Conservation (phyloP, 2,888 invertebrate species). For the Aquatica leii region DNA sequence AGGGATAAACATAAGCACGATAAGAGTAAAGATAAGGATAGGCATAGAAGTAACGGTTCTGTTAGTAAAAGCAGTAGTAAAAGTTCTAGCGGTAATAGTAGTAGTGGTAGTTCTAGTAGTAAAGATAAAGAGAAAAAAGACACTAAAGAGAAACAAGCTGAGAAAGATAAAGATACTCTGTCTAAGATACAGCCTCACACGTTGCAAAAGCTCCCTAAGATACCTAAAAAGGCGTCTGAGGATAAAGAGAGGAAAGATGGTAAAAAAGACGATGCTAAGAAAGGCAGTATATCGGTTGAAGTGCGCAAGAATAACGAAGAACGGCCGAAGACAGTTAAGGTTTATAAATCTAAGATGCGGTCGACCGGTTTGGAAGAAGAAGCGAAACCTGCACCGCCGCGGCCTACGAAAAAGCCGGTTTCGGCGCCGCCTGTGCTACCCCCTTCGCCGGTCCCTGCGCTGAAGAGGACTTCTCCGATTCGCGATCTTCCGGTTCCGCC, state of each 20-base stretch:
- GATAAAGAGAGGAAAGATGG: slow-evolving; percentile 56
- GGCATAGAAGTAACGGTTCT: slow-evolving; percentile 46
- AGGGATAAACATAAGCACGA: slow-evolving; percentile 50
- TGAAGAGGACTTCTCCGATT: slow-evolving; percentile 56
- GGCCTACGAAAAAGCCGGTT: slow-evolving; percentile 68
- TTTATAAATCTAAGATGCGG: slow-evolving; percentile 89
- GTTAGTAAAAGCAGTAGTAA: slow-evolving; percentile 43
- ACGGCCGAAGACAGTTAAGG: slow-evolving; percentile 90
- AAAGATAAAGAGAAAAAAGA: slow-evolving; percentile 61
- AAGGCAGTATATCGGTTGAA: slow-evolving; percentile 84
- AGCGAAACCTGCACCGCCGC: slow-evolving; percentile 83
- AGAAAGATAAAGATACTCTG: slow-evolving; percentile 74
- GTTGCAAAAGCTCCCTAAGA: slow-evolving; percentile 78
- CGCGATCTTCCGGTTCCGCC: slow-evolving; percentile 62
- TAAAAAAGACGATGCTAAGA: slow-evolving; percentile 66
- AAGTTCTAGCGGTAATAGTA: slow-evolving; percentile 47
- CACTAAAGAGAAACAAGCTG: slow-evolving; percentile 65
- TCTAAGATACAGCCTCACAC: slow-evolving; percentile 73
- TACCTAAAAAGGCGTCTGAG: slow-evolving; percentile 73
- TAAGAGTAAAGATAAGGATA: slow-evolving; percentile 45
- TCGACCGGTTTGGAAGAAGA: slow-evolving; percentile 91
- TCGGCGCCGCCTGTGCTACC: slow-evolving; percentile 55
- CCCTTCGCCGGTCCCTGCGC: slow-evolving; percentile 54
- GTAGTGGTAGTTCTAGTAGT: slow-evolving; percentile 53
- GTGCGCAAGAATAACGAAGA: slow-evolving; percentile 75